Base-by-base conservation (phyloP, 2,797 vertebrate species). In the Phrynocephalus forsythii region DNA sequence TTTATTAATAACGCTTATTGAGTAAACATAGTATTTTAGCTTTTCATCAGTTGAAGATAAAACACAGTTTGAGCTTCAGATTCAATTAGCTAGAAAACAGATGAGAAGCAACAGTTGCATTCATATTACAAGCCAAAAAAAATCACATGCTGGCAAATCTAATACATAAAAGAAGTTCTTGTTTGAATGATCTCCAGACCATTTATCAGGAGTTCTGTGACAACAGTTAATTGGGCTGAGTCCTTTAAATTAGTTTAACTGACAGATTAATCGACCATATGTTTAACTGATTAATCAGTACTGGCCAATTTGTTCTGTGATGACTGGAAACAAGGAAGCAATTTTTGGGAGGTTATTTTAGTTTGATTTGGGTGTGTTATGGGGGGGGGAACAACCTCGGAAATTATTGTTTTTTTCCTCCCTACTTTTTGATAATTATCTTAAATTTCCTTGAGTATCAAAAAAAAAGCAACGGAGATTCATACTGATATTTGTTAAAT, bases 191-290 rank as follows among this genome's bases (percentile, higher is more conserved):
- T 52, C 50, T 26, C 26, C 79, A 71, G 60, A 56, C 50, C 15
- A n/a, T 78, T 85, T 85, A 50, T 78, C 18, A 22, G 38, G 67
- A n/a, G 5, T 9, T 66, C 44, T 30, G 0, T 86, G 30, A 69
- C 48, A 56, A 86, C 71, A 71, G 67, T 86, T 86, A 85, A 78
- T 85, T 67, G 84, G n/a, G 18, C 26, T 68, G 60, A 11, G 22
- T 77, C 5, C 5, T 77, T 85, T 68, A 77, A 76, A 67, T 50
- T 60, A 71, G 50, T 75, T 73, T 75, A 84, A 84, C 71, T 77
- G 38, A 26, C 60, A 76, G 52, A 48, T 73, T 63, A 84, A 84
- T 63, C 8, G 15, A 84, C 33, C 73, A 73, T 24, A 63, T 48
- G 8, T 76, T 84, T 76, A 77, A 7, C n/a, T 56, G 68, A 83